Percentiles rank a stretch among this genome's conserved stretches.
Conservation (phyloP, 2,797 vertebrate genomes). For the Pantherophis vulpinus region DNA sequence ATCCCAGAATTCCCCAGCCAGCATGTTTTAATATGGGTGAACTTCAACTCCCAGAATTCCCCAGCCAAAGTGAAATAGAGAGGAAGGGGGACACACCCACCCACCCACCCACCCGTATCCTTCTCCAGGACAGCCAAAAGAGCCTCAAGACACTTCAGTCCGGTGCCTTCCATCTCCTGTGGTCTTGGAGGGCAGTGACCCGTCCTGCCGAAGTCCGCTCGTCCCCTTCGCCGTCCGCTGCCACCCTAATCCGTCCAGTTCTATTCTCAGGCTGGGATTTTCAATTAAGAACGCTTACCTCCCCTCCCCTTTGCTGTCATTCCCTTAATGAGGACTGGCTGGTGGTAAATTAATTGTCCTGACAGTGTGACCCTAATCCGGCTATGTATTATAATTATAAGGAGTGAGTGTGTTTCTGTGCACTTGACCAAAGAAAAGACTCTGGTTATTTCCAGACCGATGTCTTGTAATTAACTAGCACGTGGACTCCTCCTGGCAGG, state of each 20-base stretch:
- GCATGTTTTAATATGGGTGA: neutral
- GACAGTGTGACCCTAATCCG: conserved; percentile 52
- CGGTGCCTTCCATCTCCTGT: neutral
- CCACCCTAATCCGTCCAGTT: conserved; percentile 28
- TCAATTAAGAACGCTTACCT: conserved; percentile 55
- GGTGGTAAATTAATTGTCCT: conserved; percentile 53
- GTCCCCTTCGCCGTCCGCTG: conserved; percentile 7
- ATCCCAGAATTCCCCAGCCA: no score
- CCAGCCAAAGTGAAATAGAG: neutral
- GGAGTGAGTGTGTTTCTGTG: neutral
- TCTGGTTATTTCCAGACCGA: conserved; percentile 39
- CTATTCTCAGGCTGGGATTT: conserved; percentile 56
- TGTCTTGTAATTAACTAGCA: conserved; percentile 54
- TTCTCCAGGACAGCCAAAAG: neutral
- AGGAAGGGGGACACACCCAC: no score
- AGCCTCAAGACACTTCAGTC: neutral
- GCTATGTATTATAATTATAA: conserved; percentile 53
- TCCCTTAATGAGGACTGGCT: conserved; percentile 55
- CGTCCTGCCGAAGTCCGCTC: neutral
- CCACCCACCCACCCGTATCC: neutral
- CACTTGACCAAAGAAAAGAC: conserved; percentile 23
- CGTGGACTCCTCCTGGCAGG: conserved; percentile 40
- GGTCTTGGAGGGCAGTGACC: accelerated
- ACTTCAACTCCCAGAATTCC: neutral
- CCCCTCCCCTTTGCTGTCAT: conserved; percentile 32